Evolutionary conservation across 2,888 invertebrate species (phyloP).

Genomic region (Volucella zonaria): DNA sequence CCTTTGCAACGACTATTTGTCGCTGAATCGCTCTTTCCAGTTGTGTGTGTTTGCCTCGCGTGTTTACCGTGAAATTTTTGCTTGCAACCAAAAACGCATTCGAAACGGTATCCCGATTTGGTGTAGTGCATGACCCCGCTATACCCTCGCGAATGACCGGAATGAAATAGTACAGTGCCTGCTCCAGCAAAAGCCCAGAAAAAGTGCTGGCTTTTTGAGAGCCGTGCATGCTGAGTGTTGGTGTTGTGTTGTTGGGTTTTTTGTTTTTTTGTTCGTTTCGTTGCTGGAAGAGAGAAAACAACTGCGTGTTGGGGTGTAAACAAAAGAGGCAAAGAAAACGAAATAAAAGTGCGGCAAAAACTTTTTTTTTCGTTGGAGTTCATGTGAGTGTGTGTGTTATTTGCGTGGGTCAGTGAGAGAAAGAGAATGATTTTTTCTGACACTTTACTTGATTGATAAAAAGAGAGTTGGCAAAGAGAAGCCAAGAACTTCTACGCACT

Average conservation of each 20-base stretch:
- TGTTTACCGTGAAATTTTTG: background rate
- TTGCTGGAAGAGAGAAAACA: conserved; percentile 61
- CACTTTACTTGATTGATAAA: conserved; percentile 54
- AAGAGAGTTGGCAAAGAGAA: conserved; percentile 49
- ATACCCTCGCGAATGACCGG: conserved; percentile 37
- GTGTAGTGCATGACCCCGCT: conserved; percentile 6
- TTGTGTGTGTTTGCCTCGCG: conserved; percentile 10
- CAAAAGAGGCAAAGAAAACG: conserved; percentile 41
- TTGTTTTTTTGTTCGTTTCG: too few relatives aligned
- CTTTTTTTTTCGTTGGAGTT: background rate
- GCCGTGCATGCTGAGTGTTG: conserved; percentile 37
- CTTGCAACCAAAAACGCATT: conserved; percentile 39
- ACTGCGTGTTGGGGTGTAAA: conserved; percentile 68
- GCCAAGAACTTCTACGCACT: conserved; percentile 37
- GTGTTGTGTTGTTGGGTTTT: background rate
- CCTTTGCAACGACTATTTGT: conserved; percentile 24
- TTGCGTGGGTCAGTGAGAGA: conserved; percentile 4
- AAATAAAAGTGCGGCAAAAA: conserved; percentile 19
- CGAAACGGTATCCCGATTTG: conserved; percentile 55
- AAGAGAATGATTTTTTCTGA: conserved; percentile 36
- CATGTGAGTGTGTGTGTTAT: conserved; percentile 31
- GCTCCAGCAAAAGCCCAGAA: background rate
- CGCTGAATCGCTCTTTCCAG: conserved; percentile 51
- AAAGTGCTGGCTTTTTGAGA: conserved; percentile 7
- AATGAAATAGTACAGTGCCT: too few relatives aligned